phyloP scores from a whole-genome alignment of 2,113 vertebrate genomes.

The Phylloscopus whistleri region DNA sequence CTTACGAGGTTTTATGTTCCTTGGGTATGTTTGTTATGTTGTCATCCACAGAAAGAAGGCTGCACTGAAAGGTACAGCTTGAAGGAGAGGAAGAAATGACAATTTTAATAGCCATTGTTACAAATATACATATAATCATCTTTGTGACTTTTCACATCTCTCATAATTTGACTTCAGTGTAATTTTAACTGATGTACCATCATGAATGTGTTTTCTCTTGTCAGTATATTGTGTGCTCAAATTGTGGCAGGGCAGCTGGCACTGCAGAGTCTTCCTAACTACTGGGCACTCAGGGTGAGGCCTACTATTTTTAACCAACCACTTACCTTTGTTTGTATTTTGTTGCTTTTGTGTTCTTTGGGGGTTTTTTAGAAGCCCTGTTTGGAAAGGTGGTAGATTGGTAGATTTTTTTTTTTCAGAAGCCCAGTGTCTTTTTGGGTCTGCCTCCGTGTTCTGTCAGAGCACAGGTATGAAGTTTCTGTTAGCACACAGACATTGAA shows the following conservation, averaged over 20 bases:
- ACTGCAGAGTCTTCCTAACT: neutral
- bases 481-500: neutral
- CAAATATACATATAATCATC: neutral
- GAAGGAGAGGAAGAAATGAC: constrained; percentile 20
- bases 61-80: neutral
- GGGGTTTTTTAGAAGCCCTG: neutral
- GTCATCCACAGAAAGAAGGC: constrained; percentile 16
- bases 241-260: constrained; percentile 7
- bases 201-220: constrained; percentile 11
- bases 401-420: neutral
- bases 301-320: neutral
- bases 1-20: constrained; percentile 42
- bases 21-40: neutral
- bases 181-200: constrained; percentile 11
- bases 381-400: neutral
- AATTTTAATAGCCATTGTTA: constrained; percentile 24
- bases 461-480: neutral
- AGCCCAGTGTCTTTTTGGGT: neutral
- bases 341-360: neutral
- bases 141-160: neutral
- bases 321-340: neutral
- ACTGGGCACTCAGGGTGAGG: neutral
- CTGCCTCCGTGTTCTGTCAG: neutral
- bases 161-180: neutral
- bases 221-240: neutral